Evolutionary conservation across 1,140 invertebrate species (phyloP), one percentile per base, ranked within the genome.

Genomic region (Amyelois transitella): DNA sequence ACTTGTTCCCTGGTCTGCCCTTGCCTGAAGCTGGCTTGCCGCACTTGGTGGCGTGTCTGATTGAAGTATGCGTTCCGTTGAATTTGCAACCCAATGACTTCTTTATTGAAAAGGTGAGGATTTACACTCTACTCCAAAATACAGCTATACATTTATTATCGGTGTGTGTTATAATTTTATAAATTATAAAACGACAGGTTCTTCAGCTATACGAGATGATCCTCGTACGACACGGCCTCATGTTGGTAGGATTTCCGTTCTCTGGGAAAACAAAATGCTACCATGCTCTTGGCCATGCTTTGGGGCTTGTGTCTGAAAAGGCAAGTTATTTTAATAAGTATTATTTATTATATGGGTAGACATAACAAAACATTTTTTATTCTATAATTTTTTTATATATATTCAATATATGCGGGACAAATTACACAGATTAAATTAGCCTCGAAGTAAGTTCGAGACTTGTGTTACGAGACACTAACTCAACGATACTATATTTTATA

Each of bases 121-220:
- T 43, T 10, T 52, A 43, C n/a, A 43, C 10, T 3, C 4, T 3
- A n/a, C 32, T 3, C n/a, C 8, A 43, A 43, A 10, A n/a, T 43
- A 43, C n/a, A 43, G 32, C 4, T 6, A n/a, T 43, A 43, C 8
- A 4, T 43, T 3, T 10, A 43, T 43, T 43, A 10, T 6, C 10
- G 10, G 25, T 10, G 25, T 10, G 5, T 28, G 25, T 6, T 6
- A 28, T 28, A 28, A 10, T 14, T 7, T 10, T 47, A 21, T 28
- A 17, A 12, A n/a, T 56, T 32, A 48, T 6, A 14, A 7, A 43
- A 53, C 38, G 51, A 8, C 45, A 88, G 81, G 74, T 75, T 20
- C 66, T 85, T 6, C 95, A 98, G 88, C 92, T 98, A 14, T 98
- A 97, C 80, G 97, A 98, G 88, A 98, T 98, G 96, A 98, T 98